phyloP scores from a whole-genome alignment of 1,140 invertebrate species.

The Adelges cooleyi region DNA sequence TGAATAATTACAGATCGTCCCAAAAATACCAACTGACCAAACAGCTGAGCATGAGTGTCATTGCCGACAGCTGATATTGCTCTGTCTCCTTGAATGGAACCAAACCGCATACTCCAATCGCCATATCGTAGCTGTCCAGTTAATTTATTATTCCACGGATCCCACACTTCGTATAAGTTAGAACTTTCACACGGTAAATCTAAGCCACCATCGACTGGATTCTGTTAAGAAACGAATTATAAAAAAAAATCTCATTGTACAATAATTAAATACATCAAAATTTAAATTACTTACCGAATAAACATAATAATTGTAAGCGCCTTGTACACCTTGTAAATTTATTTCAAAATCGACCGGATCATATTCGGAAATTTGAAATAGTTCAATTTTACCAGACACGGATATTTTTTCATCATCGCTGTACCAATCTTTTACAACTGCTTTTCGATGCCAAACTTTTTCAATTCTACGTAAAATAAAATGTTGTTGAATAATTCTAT shows the following conservation, averaged over 20 bases:
- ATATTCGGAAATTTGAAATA: conserved; percentile 72
- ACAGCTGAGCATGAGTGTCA: conserved; percentile 73
- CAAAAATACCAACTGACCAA: conserved; percentile 68
- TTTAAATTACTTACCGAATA: conserved; percentile 51
- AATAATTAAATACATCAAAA: background rate
- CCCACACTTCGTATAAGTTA: conserved; percentile 68
- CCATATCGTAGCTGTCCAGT: conserved; percentile 2
- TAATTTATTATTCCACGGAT: conserved; percentile 46
- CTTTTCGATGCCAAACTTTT: conserved; percentile 63
- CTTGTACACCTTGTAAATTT: conserved; percentile 57
- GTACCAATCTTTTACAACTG: conserved; percentile 76
- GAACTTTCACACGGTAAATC: conserved; percentile 79
- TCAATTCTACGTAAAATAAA: conserved; percentile 41
- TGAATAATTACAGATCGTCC: conserved; percentile 80
- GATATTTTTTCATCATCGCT: conserved; percentile 54
- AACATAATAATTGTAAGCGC: conserved; percentile 63
- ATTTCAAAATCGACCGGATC: conserved; percentile 70
- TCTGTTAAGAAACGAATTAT: conserved; percentile 41
- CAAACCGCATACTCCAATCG: conserved; percentile 15
- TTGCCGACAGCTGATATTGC: conserved; percentile 50
- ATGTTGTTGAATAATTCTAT: background rate
- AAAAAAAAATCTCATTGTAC: background rate
- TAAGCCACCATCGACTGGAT: conserved; percentile 62
- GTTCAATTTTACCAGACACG: conserved; percentile 62
- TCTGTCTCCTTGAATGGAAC: conserved; percentile 7